Percentiles rank a stretch among this genome's conserved stretches.
Evolutionary conservation across 2,888 invertebrate genomes (phyloP).

Genomic region (Trachelus tabidus): DNA sequence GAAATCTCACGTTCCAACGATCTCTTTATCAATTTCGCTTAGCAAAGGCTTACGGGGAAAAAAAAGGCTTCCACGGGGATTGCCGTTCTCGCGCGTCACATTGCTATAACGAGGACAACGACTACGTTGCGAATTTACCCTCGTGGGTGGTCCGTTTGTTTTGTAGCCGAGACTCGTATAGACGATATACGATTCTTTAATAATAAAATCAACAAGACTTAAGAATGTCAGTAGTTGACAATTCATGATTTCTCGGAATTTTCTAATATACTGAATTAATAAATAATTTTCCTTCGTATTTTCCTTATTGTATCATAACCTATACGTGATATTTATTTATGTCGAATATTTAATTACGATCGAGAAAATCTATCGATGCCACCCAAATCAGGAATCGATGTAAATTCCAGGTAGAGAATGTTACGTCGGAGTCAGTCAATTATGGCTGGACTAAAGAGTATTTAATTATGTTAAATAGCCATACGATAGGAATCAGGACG

Average conservation of each 20-base stretch:
- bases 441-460: not conserved
- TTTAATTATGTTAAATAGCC: not conserved
- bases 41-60: not conserved
- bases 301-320: not conserved
- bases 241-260: not conserved
- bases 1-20: slow-evolving; percentile 2
- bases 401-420: not conserved
- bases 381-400: not conserved
- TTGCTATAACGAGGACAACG: not conserved
- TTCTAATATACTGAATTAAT: not conserved
- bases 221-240: not conserved
- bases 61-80: not conserved
- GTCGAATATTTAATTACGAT: not conserved
- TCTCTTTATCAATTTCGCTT: slow-evolving; percentile 19
- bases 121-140: not conserved
- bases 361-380: not conserved
- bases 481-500: not conserved
- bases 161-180: not conserved
- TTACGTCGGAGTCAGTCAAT: not conserved
- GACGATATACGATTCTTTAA: not conserved
- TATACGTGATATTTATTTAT: not conserved
- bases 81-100: not conserved
- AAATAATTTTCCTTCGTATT: not conserved
- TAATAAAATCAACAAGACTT: not conserved
- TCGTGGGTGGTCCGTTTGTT: not conserved